These are phyloP conservation scores for Sinohyriopsis cumingii DNA, from an alignment of 2,888 invertebrate species.

Conservation along the genomic window DNA sequence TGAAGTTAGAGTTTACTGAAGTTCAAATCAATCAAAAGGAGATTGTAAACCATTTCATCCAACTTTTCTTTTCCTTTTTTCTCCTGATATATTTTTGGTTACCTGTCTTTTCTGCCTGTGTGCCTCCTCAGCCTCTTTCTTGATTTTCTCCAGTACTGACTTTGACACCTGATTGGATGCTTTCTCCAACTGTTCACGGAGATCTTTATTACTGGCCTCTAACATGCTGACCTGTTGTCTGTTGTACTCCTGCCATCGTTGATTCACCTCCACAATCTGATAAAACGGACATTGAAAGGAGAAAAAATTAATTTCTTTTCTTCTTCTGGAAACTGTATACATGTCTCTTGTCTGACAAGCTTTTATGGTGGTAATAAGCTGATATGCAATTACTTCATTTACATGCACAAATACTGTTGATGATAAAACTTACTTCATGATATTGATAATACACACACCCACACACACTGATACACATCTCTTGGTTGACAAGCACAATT, in stretches of 20 bases:
- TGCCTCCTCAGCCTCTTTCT: slow-evolving; percentile 38
- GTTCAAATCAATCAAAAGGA: too few relatives aligned
- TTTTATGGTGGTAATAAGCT: too few relatives aligned
- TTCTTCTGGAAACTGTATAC: not conserved
- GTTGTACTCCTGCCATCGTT: slow-evolving; percentile 59
- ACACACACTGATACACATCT: too few relatives aligned
- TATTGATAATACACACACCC: too few relatives aligned
- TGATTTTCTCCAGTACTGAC: slow-evolving; percentile 35
- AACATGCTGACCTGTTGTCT: slow-evolving; percentile 40
- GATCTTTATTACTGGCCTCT: slow-evolving; percentile 15
- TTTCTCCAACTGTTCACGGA: slow-evolving; percentile 20
- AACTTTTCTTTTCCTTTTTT: too few relatives aligned
- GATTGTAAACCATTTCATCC: too few relatives aligned
- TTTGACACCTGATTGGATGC: slow-evolving; percentile 15
- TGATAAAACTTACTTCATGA: too few relatives aligned
- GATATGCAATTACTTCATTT: too few relatives aligned
- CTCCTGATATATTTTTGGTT: not conserved
- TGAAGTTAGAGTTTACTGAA: too few relatives aligned
- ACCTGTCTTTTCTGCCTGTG: slow-evolving; percentile 23
- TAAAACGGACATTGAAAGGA: slow-evolving; percentile 1
- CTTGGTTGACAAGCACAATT: too few relatives aligned
- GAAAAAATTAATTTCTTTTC: not conserved
- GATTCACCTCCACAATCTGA: slow-evolving; percentile 58
- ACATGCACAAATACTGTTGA: too few relatives aligned
- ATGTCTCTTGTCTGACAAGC: not conserved